These are phyloP conservation scores for Drusus annulatus DNA, from an alignment of 1,140 invertebrate species.

Conservation along the genomic window DNA sequence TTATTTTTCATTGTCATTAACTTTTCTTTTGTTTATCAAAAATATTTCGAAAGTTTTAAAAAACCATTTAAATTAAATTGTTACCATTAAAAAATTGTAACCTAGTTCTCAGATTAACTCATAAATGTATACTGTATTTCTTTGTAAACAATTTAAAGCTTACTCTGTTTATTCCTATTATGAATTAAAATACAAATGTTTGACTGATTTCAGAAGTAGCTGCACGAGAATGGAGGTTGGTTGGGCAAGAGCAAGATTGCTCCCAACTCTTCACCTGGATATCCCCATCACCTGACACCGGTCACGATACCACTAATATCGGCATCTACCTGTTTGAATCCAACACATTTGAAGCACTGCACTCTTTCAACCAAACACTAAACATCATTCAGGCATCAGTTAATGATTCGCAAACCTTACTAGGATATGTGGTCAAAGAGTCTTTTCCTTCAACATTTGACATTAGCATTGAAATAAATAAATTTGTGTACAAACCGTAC, in stretches of 20 bases:
- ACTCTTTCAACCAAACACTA: conserved; percentile 75
- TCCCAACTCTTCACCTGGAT: conserved; percentile 80
- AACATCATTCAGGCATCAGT: conserved; percentile 86
- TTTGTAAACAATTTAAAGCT: too few relatives aligned
- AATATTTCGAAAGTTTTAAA: too few relatives aligned
- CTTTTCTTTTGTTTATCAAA: too few relatives aligned
- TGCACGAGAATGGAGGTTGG: conserved; percentile 81
- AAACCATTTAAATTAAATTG: too few relatives aligned
- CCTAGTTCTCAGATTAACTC: too few relatives aligned
- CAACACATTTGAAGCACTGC: conserved; percentile 74
- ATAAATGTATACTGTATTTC: too few relatives aligned
- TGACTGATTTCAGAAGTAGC: conserved; percentile 64
- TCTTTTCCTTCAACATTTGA: conserved; percentile 45
- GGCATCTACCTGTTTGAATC: conserved; percentile 72
- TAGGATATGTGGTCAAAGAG: conserved; percentile 78
- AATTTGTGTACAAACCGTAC: conserved; percentile 72
- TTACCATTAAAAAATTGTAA: too few relatives aligned
- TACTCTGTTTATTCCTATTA: too few relatives aligned
- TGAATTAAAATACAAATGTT: background rate
- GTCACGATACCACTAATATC: conserved; percentile 65
- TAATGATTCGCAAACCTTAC: conserved; percentile 76
- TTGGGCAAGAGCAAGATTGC: conserved; percentile 84
- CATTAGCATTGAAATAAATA: conserved; percentile 58
- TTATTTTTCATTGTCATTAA: too few relatives aligned
- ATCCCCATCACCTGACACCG: conserved; percentile 68